Base-by-base conservation (phyloP, 2,113 vertebrate species). In the Crotophaga sulcirostris region DNA sequence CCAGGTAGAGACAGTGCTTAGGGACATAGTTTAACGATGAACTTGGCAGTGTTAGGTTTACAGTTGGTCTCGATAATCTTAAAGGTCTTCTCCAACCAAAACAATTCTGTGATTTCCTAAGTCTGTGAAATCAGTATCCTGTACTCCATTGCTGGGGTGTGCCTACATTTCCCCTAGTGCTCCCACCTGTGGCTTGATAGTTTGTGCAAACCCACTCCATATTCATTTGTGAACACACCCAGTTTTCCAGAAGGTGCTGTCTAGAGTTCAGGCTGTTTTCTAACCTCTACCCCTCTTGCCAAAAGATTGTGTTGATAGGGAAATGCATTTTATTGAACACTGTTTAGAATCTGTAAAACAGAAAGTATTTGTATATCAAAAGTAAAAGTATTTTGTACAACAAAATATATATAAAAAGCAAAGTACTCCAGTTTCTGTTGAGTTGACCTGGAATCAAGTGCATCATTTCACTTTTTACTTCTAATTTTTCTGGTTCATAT, bases 131-230 rank as follows among this genome's bases (percentile, higher is more conserved):
- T 33, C 20, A 69, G 15, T 28, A 28, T 14, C 7, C 12, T 18
- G 8, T 33, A 73, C 59, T 34, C 7, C 3, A 0, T 24, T 52
- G 21, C 21, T 74, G n/a, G 13, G 3, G 1, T 16, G 14, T 36
- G 19, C 19, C n/a, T 64, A 21, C 23, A 8, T 64, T 69, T 33
- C 19, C 38, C 19, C 7, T 16, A 18, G 9, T n/a, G 16, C 8
- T 76, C 31, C 44, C 7, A 17, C 18, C 25, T 55, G 49, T 18
- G 21, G 11, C 38, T 23, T 70, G 16, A 15, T 2, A 58, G 6
- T 17, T 40, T 44, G 13, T 59, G 25, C 13, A 68, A 38, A 69
- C 81, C 26, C 12, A 26, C 7, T 20, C n/a, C 18, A 8, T 33
- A 67, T 20, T n/a, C 6, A 6, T 49, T 26, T 70, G 21, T 11